phyloP scores from a whole-genome alignment of 1,140 invertebrate species.

The Danaus plexippus region DNA sequence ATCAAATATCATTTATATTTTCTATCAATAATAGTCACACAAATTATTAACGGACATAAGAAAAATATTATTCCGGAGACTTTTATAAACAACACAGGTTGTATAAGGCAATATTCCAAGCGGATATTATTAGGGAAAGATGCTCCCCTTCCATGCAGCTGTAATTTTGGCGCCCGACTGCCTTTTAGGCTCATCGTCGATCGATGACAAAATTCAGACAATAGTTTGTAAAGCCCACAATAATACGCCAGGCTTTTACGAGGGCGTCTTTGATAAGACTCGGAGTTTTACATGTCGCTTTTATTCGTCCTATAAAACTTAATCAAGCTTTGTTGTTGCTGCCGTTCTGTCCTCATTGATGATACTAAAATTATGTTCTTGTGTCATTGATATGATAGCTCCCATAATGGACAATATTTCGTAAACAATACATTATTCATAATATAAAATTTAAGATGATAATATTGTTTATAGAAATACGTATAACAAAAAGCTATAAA shows the following conservation, averaged over 20 bases:
- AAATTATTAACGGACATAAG: neutral
- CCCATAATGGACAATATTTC: too few relatives aligned
- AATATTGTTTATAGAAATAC: too few relatives aligned
- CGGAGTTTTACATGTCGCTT: constrained; percentile 19
- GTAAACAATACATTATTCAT: too few relatives aligned
- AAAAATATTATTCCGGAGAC: constrained; percentile 19
- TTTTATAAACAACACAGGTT: constrained; percentile 37
- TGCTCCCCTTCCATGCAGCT: constrained; percentile 47
- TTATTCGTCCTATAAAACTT: constrained; percentile 26
- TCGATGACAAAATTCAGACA: constrained; percentile 28
- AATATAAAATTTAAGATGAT: too few relatives aligned
- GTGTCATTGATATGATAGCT: neutral
- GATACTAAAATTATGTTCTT: constrained; percentile 1
- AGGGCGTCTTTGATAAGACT: constrained; percentile 14
- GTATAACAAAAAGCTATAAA: too few relatives aligned
- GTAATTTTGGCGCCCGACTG: constrained; percentile 39
- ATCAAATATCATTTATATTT: too few relatives aligned
- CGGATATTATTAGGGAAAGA: constrained; percentile 40
- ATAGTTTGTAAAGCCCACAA: constrained; percentile 13
- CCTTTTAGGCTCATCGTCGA: constrained; percentile 23
- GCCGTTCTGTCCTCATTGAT: neutral
- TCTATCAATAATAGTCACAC: too few relatives aligned
- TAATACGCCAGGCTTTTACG: constrained; percentile 13
- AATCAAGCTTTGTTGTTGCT: constrained; percentile 20
- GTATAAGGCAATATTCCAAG: constrained; percentile 45